A percentile compares a stretch with the other conserved stretches of the same genome.
These are phyloP conservation scores for Trigoniulus corallinus DNA, from an alignment of 1,140 invertebrate genomes.

Conservation along the genomic window DNA sequence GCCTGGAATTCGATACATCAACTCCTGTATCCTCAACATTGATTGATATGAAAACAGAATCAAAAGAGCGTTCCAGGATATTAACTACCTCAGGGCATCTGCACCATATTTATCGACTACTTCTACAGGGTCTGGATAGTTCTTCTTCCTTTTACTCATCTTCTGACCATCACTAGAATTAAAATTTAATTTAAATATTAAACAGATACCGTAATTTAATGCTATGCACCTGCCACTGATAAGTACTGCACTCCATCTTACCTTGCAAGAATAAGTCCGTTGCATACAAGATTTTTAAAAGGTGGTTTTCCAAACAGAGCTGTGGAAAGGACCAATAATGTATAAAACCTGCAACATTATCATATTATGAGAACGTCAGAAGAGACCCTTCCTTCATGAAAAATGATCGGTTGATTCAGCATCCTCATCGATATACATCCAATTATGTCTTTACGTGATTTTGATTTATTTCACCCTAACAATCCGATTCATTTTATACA, in stretches of 20 bases:
- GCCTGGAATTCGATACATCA: too few relatives aligned
- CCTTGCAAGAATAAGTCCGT: slow-evolving; percentile 79
- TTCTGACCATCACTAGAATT: slow-evolving; percentile 76
- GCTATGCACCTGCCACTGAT: not conserved
- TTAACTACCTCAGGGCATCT: slow-evolving; percentile 51
- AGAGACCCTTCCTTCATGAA: too few relatives aligned
- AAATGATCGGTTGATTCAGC: too few relatives aligned
- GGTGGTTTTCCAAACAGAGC: slow-evolving; percentile 91
- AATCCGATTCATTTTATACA: too few relatives aligned
- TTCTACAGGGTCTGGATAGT: slow-evolving; percentile 92
- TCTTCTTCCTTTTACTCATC: slow-evolving; percentile 99
- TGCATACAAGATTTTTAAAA: slow-evolving; percentile 94
- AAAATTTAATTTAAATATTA: slow-evolving; percentile 3
- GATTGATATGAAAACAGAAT: slow-evolving; percentile 8
- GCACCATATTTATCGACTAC: slow-evolving; percentile 89
- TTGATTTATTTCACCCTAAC: too few relatives aligned
- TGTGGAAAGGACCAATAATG: slow-evolving; percentile 86
- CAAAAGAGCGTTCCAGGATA: not conserved
- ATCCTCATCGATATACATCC: too few relatives aligned
- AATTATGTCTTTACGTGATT: too few relatives aligned
- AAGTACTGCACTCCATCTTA: slow-evolving; percentile 17
- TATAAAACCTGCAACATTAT: slow-evolving; percentile 60
- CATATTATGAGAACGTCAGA: not conserved
- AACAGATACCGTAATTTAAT: not conserved
- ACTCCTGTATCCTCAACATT: too few relatives aligned